Evolutionary conservation across 2,797 vertebrate species (phyloP).

Genomic region (Hafferia zeledoni): DNA sequence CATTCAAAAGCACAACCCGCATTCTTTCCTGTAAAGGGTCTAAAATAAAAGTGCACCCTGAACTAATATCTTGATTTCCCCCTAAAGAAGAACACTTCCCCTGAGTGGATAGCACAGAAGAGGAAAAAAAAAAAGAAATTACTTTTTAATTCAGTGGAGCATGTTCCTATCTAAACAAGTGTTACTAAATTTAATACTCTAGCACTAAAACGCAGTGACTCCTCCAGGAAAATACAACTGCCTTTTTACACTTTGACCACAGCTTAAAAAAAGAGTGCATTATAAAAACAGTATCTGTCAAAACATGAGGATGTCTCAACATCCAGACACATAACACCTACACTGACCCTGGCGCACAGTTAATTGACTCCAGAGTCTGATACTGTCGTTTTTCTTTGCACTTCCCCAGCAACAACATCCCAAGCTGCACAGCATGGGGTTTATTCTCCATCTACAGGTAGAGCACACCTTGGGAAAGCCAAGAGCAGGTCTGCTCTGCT

Average conservation of each 20-base stretch:
- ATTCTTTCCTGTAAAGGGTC: not conserved
- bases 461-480: not conserved
- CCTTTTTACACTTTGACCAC: not conserved
- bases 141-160: not conserved
- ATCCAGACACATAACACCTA: fast-evolving
- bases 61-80: not conserved
- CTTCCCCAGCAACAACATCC: not conserved
- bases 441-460: not conserved
- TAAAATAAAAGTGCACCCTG: not conserved
- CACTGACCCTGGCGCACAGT: fast-evolving
- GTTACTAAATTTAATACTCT: not conserved
- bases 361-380: not conserved
- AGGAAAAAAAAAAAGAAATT: not conserved
- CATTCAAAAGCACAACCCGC: not conserved
- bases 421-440: fast-evolving
- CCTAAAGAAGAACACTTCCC: not conserved
- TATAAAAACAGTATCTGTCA: not conserved
- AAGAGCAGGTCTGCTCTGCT: not conserved
- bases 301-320: not conserved
- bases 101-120: not conserved
- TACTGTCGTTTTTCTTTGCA: not conserved
- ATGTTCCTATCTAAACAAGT: not conserved
- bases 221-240: not conserved
- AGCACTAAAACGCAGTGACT: not conserved
- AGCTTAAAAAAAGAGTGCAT: not conserved